Evolutionary conservation across 2,888 invertebrate genomes (phyloP).

Genomic region (Myopa testacea): DNA sequence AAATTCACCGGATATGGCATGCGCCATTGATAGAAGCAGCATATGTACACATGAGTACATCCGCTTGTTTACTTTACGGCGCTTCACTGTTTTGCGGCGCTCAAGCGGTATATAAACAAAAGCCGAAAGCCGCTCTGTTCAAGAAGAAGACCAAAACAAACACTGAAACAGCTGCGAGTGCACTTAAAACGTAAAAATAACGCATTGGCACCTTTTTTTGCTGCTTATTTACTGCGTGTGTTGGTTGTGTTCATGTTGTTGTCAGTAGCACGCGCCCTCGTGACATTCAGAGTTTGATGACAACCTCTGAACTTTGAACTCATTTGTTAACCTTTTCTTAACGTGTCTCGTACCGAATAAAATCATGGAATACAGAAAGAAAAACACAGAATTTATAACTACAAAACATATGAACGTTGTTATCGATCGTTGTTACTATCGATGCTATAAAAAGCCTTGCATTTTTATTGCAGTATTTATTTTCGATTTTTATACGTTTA

Average conservation of each 20-base stretch:
- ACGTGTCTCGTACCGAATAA: no score
- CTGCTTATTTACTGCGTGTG: no score
- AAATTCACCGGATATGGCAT: constrained; percentile 4
- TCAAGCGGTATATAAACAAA: not conserved
- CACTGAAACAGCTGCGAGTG: not conserved
- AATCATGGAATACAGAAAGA: no score
- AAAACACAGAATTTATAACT: not conserved
- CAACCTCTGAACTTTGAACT: no score
- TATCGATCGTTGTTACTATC: no score
- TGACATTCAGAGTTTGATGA: no score
- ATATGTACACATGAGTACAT: not conserved
- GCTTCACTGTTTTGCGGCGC: not conserved
- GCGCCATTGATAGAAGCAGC: not conserved
- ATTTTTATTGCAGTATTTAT: not conserved
- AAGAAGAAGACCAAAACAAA: not conserved
- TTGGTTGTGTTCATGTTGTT: no score
- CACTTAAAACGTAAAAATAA: not conserved
- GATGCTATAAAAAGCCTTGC: not conserved
- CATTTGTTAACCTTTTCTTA: no score
- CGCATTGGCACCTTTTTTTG: not conserved
- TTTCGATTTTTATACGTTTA: not conserved
- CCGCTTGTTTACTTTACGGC: not conserved
- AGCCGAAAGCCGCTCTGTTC: not conserved
- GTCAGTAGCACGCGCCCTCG: no score
- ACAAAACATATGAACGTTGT: not conserved